Evolutionary conservation across 2,113 vertebrate species (phyloP).

Genomic region (Patagioenas fasciata): DNA sequence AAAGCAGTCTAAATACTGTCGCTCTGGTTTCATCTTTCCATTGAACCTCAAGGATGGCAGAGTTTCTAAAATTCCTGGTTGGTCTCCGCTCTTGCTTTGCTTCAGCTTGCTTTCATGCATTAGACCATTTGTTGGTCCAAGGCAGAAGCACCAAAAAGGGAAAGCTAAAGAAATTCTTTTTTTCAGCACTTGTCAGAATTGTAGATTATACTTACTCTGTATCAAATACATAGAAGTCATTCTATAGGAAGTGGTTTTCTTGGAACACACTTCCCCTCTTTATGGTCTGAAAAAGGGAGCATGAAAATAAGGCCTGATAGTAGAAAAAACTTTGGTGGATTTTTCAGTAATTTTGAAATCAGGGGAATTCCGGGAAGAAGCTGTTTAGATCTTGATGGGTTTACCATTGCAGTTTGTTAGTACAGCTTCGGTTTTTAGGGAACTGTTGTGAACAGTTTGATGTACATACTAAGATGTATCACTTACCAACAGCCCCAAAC

Average conservation of each 20-base stretch:
- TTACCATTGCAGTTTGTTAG: not conserved
- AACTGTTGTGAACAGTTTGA: not conserved
- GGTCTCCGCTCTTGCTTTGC: not conserved
- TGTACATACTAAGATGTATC: accelerated
- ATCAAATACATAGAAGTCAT: accelerated
- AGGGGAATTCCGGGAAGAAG: not conserved
- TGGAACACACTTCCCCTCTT: not conserved
- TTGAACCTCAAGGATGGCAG: not conserved
- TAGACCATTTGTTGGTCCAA: not conserved
- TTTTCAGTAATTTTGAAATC: not conserved
- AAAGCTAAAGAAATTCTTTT: not conserved
- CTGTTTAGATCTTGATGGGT: not conserved
- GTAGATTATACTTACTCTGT: accelerated
- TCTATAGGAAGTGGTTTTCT: not conserved
- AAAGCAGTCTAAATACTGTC: not conserved
- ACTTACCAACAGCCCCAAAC: not conserved
- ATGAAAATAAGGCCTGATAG: not conserved
- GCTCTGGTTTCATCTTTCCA: not conserved
- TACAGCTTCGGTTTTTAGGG: not conserved
- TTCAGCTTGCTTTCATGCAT: not conserved
- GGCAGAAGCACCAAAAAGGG: not conserved
- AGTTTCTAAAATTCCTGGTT: not conserved
- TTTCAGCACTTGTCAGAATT: not conserved
- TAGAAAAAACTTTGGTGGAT: not conserved
- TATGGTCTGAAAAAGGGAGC: not conserved